Conservation (phyloP, 2,888 invertebrate species). For the Fragum sueziense region DNA sequence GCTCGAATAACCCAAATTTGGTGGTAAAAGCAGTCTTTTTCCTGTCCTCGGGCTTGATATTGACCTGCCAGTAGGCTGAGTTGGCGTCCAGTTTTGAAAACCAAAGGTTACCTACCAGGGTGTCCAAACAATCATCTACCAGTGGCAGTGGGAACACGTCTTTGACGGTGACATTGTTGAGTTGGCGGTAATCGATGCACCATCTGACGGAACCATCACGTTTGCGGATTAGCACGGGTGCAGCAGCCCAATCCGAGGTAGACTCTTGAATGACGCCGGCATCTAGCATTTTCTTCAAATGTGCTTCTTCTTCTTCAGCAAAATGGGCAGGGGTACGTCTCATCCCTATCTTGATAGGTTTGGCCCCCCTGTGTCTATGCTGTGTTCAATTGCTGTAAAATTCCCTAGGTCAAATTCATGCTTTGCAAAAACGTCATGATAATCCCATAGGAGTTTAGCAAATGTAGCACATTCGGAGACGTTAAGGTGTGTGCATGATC, state of each 20-base stretch:
- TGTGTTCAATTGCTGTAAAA: neutral
- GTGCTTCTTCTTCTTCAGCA: neutral
- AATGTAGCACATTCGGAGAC: too few relatives aligned
- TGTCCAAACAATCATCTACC: conserved; percentile 45
- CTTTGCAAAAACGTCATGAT: conserved; percentile 15
- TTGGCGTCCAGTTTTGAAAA: conserved; percentile 48
- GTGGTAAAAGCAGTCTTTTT: conserved; percentile 60
- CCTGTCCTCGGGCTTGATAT: conserved; percentile 28
- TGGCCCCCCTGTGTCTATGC: conserved; percentile 6
- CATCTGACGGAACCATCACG: neutral
- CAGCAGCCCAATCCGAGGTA: conserved; percentile 33
- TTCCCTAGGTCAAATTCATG: conserved; percentile 17
- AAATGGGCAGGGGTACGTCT: neutral
- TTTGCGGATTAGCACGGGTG: neutral
- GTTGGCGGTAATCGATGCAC: conserved; percentile 27
- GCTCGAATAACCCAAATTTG: conserved; percentile 57
- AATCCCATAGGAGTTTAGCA: too few relatives aligned
- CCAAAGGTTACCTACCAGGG: conserved; percentile 33
- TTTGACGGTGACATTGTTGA: conserved; percentile 36
- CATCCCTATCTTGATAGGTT: neutral
- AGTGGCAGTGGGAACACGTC: conserved; percentile 43
- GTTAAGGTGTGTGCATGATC: conserved; percentile 1
- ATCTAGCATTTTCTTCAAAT: conserved; percentile 15
- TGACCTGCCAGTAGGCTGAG: conserved; percentile 5
- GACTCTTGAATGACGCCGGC: conserved; percentile 47